Conservation (phyloP, 2,888 invertebrate genomes). For the Drosophila greeni region DNA sequence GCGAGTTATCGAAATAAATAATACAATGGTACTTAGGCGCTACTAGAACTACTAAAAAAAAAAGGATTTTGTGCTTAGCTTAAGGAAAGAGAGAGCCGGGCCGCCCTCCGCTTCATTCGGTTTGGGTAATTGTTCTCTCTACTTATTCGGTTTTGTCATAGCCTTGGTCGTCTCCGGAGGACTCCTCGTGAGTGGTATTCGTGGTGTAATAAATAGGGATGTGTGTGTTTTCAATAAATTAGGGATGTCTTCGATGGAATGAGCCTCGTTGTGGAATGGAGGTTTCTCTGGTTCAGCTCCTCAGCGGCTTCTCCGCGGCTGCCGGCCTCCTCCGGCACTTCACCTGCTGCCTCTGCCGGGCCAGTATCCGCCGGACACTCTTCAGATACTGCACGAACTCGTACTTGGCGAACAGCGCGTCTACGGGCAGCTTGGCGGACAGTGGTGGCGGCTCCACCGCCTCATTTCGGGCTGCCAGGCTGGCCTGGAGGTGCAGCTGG, state of each 20-base stretch:
- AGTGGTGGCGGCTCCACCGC: slow-evolving; percentile 15
- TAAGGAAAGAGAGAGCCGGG: not conserved
- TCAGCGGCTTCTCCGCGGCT: not conserved
- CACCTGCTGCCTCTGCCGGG: slow-evolving; percentile 39
- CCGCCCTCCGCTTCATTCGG: slow-evolving; percentile 8
- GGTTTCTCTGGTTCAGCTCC: slow-evolving; percentile 9
- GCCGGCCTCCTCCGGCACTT: slow-evolving; percentile 8
- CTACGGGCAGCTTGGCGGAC: slow-evolving; percentile 37
- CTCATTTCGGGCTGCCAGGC: slow-evolving; percentile 35
- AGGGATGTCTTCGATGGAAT: slow-evolving; percentile 29
- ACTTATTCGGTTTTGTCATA: slow-evolving; percentile 33
- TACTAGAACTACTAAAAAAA: not conserved
- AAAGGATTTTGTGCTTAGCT: not conserved
- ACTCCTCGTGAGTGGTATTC: slow-evolving; percentile 15
- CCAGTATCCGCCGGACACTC: slow-evolving; percentile 53
- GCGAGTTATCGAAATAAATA: slow-evolving; percentile 31
- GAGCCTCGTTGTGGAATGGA: slow-evolving; percentile 37
- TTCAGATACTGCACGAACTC: slow-evolving; percentile 59
- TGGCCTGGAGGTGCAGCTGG: slow-evolving; percentile 43
- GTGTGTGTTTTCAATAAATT: slow-evolving; percentile 29
- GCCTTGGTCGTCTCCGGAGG: slow-evolving; percentile 12
- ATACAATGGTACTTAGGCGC: slow-evolving; percentile 30
- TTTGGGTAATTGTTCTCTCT: slow-evolving; percentile 5
- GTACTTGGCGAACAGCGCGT: slow-evolving; percentile 65
- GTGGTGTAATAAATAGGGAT: slow-evolving; percentile 24